phyloP scores from a whole-genome alignment of 2,888 invertebrate genomes.

The Tenthredo amoena region DNA sequence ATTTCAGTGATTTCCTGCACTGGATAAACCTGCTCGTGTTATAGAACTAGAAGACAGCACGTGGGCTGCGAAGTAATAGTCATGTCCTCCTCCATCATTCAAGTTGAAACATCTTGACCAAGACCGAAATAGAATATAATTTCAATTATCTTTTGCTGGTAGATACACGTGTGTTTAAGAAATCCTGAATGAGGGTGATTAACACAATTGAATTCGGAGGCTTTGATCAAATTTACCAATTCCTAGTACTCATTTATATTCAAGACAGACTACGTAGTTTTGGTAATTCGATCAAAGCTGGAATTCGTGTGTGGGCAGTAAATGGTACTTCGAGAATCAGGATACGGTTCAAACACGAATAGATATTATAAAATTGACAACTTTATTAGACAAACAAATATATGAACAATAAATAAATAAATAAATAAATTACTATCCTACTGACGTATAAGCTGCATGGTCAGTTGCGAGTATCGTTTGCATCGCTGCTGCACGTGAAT shows the following conservation, averaged over 20 bases:
- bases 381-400: conserved; percentile 5
- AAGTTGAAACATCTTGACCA: background rate
- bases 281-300: conserved; percentile 14
- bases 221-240: conserved; percentile 16
- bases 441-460: background rate
- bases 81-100: background rate
- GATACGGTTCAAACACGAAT: background rate
- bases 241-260: background rate
- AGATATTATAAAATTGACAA: background rate
- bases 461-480: conserved; percentile 11
- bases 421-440: conserved; percentile 37
- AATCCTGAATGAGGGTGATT: background rate
- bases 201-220: conserved; percentile 13
- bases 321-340: background rate
- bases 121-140: conserved; percentile 3
- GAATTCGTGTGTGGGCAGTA: conserved; percentile 12
- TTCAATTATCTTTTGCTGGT: background rate
- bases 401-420: conserved; percentile 24
- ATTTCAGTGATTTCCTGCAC: background rate
- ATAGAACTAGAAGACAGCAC: background rate
- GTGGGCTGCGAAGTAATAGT: background rate
- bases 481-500: background rate
- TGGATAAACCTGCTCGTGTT: background rate
- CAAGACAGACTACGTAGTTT: background rate
- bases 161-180: background rate